Base-by-base conservation (phyloP, 2,888 invertebrate genomes). In the Branchipolynoe longqiensis region DNA sequence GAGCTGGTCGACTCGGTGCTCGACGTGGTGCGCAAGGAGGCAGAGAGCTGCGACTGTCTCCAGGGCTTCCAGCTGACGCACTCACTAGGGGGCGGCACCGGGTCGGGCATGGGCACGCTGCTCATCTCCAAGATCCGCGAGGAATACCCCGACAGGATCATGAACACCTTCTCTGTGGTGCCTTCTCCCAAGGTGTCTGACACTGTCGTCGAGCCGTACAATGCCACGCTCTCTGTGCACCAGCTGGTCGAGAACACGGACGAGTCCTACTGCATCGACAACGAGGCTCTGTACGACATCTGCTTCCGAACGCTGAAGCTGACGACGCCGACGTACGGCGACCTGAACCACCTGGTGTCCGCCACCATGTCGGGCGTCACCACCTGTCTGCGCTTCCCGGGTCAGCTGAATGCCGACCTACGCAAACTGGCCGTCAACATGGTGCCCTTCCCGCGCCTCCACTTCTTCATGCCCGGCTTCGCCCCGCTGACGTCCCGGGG, bases 151-250 rank as follows among this genome's bases (percentile, higher is more conserved):
- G 93, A 93, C 89, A 89, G 92, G 84, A 98, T 98, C 92, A 98
- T 98, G 98, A 98, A 97, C 95, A 98, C 98, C 93, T 98, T 97
- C 95, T 98, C 97, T 87, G 98, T 98, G 87, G 96, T 98, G 95
- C 94, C 98, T 36, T 97, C 97, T 12, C 97, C 97, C 22, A 97
- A 97, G 95, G 94, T 96, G 14, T 97, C 97, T 0, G 97, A 97
- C 94, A 97, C 94, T 25, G 94, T 94, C 22, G 94, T 94, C 0
- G 94, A 94, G 94, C 97, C 97, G 2, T 73, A 73, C 73, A 73
- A 73, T 18, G 73, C 73, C 38, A 73, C 73, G 25, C 73, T 73
- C 38, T 73, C 73, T 40, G 73, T 73, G 22, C 73, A 73, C 25
- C 73, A 73, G 73, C 73, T 73, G 31, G 73, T 73, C 0, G 73